Conservation (phyloP, 2,888 invertebrate genomes). For the Sinohyriopsis cumingii region DNA sequence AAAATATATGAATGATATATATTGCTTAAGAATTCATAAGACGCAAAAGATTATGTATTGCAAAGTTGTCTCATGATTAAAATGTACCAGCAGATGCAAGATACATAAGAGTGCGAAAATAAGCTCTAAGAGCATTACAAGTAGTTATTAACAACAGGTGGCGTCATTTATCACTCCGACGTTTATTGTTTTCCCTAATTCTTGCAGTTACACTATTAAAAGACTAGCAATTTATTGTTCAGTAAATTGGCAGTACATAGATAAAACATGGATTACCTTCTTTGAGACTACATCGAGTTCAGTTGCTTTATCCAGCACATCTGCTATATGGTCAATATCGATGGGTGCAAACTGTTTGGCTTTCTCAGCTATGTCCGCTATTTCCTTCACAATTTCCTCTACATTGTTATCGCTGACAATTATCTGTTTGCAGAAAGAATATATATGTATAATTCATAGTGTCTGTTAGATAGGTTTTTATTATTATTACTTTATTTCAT, state of each 20-base stretch:
- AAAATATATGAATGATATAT: too few relatives aligned
- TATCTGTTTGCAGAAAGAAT: slow-evolving; percentile 28
- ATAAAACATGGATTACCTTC: slow-evolving; percentile 27
- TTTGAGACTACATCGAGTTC: slow-evolving; percentile 32
- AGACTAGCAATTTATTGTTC: neutral
- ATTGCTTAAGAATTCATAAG: too few relatives aligned
- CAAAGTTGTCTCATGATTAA: too few relatives aligned
- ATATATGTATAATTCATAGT: neutral
- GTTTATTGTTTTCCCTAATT: neutral
- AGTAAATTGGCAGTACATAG: neutral
- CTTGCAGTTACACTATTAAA: neutral
- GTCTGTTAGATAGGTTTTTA: too few relatives aligned
- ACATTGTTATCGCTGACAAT: slow-evolving; percentile 44
- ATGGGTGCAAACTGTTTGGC: slow-evolving; percentile 45
- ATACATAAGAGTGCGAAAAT: too few relatives aligned
- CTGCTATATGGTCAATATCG: slow-evolving; percentile 54
- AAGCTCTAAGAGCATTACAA: too few relatives aligned
- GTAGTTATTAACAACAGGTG: neutral
- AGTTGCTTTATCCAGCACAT: slow-evolving; percentile 49
- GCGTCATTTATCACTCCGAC: neutral
- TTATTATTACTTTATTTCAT: too few relatives aligned
- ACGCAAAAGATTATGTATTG: too few relatives aligned
- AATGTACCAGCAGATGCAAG: too few relatives aligned
- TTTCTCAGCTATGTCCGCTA: slow-evolving; percentile 44
- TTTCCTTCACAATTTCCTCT: slow-evolving; percentile 44